phyloP scores from a whole-genome alignment of 2,797 vertebrate genomes.

The Myoxocephalus aenaeus region DNA sequence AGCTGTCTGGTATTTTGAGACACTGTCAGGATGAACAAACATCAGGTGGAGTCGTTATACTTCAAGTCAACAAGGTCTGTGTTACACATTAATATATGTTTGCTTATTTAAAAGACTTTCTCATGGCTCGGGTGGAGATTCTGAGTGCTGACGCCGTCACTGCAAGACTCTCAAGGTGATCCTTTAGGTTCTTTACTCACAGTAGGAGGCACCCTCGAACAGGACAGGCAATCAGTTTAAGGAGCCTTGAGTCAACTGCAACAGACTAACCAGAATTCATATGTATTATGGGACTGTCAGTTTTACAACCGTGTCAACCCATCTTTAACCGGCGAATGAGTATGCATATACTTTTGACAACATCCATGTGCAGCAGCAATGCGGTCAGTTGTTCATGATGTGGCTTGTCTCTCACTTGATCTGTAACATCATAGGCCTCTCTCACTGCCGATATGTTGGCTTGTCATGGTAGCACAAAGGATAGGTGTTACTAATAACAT shows the following conservation, averaged over 20 bases:
- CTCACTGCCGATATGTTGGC: background rate
- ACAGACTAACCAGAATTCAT: background rate
- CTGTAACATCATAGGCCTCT: background rate
- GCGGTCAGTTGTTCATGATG: background rate
- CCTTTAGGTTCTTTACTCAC: background rate
- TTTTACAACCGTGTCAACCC: background rate
- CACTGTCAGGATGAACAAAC: conserved; percentile 3
- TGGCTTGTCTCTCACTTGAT: background rate
- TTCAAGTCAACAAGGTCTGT: background rate
- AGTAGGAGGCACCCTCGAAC: background rate
- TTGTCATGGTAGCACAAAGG: background rate
- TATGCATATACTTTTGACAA: background rate
- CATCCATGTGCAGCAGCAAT: background rate
- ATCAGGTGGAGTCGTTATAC: background rate
- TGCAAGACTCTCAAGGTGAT: background rate
- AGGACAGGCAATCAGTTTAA: background rate
- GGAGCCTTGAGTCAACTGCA: background rate
- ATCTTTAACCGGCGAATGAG: background rate
- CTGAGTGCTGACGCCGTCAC: background rate
- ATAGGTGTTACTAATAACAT: background rate
- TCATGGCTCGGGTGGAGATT: background rate
- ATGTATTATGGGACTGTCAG: background rate
- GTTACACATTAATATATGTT: background rate
- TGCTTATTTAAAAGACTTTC: background rate
- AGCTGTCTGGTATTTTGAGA: conserved; percentile 5